A percentile compares a stretch with the other conserved stretches of the same genome.
Conservation (phyloP, 2,113 vertebrate species). For the Chiloscyllium plagiosum region DNA sequence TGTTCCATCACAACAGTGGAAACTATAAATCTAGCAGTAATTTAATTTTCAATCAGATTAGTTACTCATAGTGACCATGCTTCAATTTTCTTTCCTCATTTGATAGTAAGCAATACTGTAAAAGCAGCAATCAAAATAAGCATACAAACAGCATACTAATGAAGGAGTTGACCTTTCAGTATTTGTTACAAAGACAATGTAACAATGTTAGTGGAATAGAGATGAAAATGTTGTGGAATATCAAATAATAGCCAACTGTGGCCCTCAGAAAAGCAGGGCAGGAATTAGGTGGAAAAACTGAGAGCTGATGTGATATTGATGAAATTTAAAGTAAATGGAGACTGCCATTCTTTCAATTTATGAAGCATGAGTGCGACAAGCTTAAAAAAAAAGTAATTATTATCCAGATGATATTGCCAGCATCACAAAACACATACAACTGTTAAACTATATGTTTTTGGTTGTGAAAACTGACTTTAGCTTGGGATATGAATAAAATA, state of each 20-base stretch:
- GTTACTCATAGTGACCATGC: not conserved
- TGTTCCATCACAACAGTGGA: not conserved
- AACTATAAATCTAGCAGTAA: not conserved
- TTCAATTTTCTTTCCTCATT: not conserved
- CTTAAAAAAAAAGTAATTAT: not conserved
- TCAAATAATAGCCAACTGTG: not conserved
- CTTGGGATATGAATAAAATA: not conserved
- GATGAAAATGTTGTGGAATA: constrained; percentile 22
- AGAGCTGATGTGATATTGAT: not conserved
- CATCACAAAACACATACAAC: not conserved
- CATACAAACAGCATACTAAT: not conserved
- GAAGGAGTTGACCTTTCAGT: not conserved
- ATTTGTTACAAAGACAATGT: constrained; percentile 5
- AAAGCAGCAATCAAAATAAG: constrained; percentile 4
- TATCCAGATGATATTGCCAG: not conserved
- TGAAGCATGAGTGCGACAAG: not conserved
- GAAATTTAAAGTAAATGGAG: not conserved
- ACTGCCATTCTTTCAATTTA: not conserved
- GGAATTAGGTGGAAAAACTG: not conserved
- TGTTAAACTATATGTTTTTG: not conserved
- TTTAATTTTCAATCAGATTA: not conserved
- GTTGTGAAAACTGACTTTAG: not conserved
- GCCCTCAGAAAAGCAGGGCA: not conserved
- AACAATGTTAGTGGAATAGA: not conserved
- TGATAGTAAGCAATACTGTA: not conserved